These are phyloP conservation scores for Odobenus rosmarus DNA, from an alignment of 2,113 vertebrate species.

Conservation along the genomic window DNA sequence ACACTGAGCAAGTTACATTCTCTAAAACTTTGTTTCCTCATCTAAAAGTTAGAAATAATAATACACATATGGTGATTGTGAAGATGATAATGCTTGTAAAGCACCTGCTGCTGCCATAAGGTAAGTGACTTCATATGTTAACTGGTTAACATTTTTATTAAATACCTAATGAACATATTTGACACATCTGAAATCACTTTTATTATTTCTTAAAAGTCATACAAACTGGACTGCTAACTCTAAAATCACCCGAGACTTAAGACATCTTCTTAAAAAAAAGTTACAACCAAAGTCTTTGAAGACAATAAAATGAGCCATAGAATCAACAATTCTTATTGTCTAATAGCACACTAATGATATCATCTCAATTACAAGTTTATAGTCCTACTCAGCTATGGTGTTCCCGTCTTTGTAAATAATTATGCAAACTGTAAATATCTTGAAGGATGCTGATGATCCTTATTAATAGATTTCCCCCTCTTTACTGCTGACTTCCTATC, in stretches of 20 bases:
- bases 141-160: conserved; percentile 10
- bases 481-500: not conserved
- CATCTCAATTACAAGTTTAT: not conserved
- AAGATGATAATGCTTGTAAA: not conserved
- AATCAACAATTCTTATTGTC: not conserved
- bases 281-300: conserved; percentile 41
- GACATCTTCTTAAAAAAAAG: not conserved
- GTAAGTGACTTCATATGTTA: not conserved
- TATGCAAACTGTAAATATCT: not conserved
- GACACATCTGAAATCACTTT: conserved; percentile 6
- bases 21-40: not conserved
- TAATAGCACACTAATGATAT: not conserved
- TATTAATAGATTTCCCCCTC: not conserved
- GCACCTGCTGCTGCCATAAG: not conserved
- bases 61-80: not conserved
- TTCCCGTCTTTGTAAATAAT: conserved; percentile 27
- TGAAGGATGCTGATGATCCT: not conserved
- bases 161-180: not conserved
- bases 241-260: not conserved
- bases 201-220: conserved; percentile 50
- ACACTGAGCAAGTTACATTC: not conserved
- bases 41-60: conserved; percentile 26
- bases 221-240: conserved; percentile 13
- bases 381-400: not conserved
- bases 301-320: conserved; percentile 1